These are phyloP conservation scores for Actinia tenebrosa DNA, from an alignment of 64 coral and sea anemone genomes.

Conservation along the genomic window DNA sequence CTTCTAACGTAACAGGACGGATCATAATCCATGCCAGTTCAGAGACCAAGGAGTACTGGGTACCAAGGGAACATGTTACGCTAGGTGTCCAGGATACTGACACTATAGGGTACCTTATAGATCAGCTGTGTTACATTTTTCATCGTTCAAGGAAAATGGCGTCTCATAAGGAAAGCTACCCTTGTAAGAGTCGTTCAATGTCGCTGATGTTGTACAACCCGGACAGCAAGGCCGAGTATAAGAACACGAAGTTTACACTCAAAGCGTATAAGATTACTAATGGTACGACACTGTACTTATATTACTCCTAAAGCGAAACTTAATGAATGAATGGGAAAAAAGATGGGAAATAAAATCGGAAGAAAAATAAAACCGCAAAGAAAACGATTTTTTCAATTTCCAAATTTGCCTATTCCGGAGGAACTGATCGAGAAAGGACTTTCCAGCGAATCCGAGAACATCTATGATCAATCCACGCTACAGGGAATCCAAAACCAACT, in stretches of 20 bases:
- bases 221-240: slow-evolving; percentile 65
- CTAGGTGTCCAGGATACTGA: slow-evolving; percentile 60
- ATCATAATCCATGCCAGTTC: slow-evolving; percentile 78
- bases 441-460: too few relatives aligned
- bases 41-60: slow-evolving; percentile 93
- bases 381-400: too few relatives aligned
- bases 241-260: slow-evolving; percentile 40
- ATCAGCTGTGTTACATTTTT: slow-evolving; percentile 87
- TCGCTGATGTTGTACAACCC: slow-evolving; percentile 84
- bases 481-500: too few relatives aligned
- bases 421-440: too few relatives aligned
- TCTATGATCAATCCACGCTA: too few relatives aligned
- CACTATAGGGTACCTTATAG: slow-evolving; percentile 73
- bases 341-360: background rate
- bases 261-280: slow-evolving; percentile 65
- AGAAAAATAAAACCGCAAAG: too few relatives aligned
- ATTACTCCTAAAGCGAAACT: slow-evolving; percentile 46
- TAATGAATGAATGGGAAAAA: background rate
- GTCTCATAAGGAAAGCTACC: slow-evolving; percentile 85
- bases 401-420: too few relatives aligned
- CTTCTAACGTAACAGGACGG: background rate
- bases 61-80: slow-evolving; percentile 86
- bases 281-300: slow-evolving; percentile 70
- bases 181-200: slow-evolving; percentile 69
- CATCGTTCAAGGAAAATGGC: slow-evolving; percentile 78